Evolutionary conservation across 2,797 vertebrate genomes (phyloP).

Genomic region (Fringilla coelebs): DNA sequence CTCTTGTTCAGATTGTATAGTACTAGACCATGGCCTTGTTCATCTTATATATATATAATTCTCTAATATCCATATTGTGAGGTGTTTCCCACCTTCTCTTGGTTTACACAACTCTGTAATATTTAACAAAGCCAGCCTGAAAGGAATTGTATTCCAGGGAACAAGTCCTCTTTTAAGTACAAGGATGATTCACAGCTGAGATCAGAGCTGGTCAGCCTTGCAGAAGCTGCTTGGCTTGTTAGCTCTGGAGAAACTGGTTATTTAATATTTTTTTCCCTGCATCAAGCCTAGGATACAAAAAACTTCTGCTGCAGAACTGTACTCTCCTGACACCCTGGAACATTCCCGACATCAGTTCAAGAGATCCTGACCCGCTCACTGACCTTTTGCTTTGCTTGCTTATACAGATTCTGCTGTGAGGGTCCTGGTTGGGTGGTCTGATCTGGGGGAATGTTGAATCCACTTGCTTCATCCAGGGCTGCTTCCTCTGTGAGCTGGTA

Average conservation of each 20-base stretch:
- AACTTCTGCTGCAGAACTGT: background rate
- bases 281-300: background rate
- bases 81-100: background rate
- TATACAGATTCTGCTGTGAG: background rate
- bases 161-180: background rate
- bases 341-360: background rate
- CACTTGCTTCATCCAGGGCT: constrained; percentile 89
- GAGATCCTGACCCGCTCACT: constrained; percentile 1
- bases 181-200: background rate
- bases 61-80: background rate
- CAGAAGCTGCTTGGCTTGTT: background rate
- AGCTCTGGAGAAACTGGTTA: background rate
- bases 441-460: constrained; percentile 90
- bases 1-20: background rate
- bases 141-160: background rate
- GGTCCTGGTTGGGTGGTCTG: constrained; percentile 60
- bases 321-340: background rate
- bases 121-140: background rate
- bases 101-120: background rate
- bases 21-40: background rate
- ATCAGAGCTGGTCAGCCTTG: background rate
- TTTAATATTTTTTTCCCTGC: background rate
- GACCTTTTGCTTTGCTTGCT: constrained; percentile 62
- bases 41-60: background rate
- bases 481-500: constrained; percentile 91